phyloP scores from a whole-genome alignment of 1,140 invertebrate species.

The Nymphalis io region DNA sequence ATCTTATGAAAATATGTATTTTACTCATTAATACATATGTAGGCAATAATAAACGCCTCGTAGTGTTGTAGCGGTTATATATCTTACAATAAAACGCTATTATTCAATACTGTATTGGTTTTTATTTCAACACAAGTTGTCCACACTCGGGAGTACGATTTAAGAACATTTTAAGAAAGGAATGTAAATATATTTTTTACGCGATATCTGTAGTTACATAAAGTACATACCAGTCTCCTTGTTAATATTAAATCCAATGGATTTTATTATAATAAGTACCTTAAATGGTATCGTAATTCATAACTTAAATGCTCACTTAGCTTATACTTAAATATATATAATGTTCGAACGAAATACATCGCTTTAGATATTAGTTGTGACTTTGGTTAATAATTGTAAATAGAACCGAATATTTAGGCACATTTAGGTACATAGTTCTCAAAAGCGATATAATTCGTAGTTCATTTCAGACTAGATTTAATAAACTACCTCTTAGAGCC shows the following conservation, averaged over 20 bases:
- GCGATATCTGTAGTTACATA: constrained; percentile 58
- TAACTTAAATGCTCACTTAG: constrained; percentile 77
- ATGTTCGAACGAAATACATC: constrained; percentile 60
- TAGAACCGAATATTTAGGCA: constrained; percentile 32
- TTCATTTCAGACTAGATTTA: constrained; percentile 71
- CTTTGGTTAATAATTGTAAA: constrained; percentile 41
- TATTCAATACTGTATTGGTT: constrained; percentile 77
- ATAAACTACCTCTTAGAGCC: constrained; percentile 65
- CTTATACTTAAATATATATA: constrained; percentile 58
- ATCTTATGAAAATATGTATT: background rate
- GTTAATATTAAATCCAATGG: constrained; percentile 71
- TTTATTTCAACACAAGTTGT: constrained; percentile 69
- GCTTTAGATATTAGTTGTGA: constrained; percentile 40
- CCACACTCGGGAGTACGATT: constrained; percentile 52
- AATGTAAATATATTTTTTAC: constrained; percentile 72
- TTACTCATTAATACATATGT: background rate
- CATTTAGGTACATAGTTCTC: constrained; percentile 25
- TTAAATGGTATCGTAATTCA: constrained; percentile 57
- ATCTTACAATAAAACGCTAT: constrained; percentile 60
- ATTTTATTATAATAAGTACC: constrained; percentile 66
- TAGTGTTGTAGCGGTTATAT: background rate
- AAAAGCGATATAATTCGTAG: constrained; percentile 57
- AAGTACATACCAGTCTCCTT: constrained; percentile 79
- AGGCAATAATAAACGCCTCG: background rate
- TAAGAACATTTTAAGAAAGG: constrained; percentile 57